Evolutionary conservation across 2,888 invertebrate species (phyloP), one percentile per base, ranked within the genome.

Genomic region (Drosophila demipolita): DNA sequence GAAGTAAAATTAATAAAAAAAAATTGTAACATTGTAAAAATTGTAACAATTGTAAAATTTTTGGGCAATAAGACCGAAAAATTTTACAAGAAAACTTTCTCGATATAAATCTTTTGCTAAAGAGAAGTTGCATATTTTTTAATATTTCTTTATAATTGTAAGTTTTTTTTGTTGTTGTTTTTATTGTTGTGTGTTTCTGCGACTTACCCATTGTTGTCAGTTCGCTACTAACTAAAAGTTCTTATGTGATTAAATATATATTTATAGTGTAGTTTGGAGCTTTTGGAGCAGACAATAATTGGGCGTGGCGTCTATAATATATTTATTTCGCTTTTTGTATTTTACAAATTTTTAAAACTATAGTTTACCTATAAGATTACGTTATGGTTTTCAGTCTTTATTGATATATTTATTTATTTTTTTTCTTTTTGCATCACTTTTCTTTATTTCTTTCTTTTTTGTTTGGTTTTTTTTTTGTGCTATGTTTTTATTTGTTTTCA

Each of bases 191-290:
- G 57, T 66, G 58, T 58, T 71, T 78, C 45, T 75, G 68, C 80
- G 81, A 82, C 81, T 81, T 85, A 85, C 85, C 85, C 85, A 74
- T 87, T 85, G 71, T 32, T 82, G 80, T 84, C 85, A 78, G 69
- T 82, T 78, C 66, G 72, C 54, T 85, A 85, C 82, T 87, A 82
- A 89, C 85, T 85, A 87, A 78, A 84, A 86, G 69, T 80, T 72
- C 74, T 77, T 66, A 82, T 67, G 48, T 67, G 36, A 54, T 76
- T 60, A 76, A 72, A 62, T 65, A 40, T 33, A 33, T 36, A 40
- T 33, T n/a, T 36, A 55, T 54, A 29, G 23, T 42, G 45, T 72
- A 61, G 36, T 63, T 54, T 55, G 36, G 52, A 64, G 57, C 35
- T 75, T 78, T 82, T 59, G 77, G 74, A 75, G 79, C 87, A 87